These are phyloP conservation scores for Frieseomelitta varia DNA, from an alignment of 1,140 invertebrate species.

Conservation along the genomic window DNA sequence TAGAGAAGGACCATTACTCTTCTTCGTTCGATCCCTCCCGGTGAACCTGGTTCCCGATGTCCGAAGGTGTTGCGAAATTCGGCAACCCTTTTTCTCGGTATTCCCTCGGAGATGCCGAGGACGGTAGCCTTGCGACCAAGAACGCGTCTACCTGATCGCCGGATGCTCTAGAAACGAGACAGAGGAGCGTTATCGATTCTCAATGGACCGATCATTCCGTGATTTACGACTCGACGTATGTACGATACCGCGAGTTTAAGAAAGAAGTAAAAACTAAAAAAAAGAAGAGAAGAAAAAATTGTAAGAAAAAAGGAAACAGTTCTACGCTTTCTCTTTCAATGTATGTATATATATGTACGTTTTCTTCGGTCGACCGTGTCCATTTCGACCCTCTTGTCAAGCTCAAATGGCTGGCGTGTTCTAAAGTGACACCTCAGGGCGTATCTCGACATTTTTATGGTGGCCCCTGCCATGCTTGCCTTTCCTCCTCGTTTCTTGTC, in stretches of 20 bases:
- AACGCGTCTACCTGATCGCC: slow-evolving; percentile 36
- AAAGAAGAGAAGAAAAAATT: background rate
- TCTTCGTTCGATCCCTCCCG: background rate
- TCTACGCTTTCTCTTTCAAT: background rate
- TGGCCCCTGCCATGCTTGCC: background rate
- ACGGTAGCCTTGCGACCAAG: background rate
- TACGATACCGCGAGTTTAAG: background rate
- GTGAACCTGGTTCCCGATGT: slow-evolving; percentile 37
- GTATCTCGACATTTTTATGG: slow-evolving; percentile 43
- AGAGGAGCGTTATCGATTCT: slow-evolving; percentile 17
- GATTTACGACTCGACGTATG: slow-evolving; percentile 52
- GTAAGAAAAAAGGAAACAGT: too few species aligned
- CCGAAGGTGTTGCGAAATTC: slow-evolving; percentile 52
- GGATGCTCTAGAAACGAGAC: background rate
- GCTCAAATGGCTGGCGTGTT: background rate
- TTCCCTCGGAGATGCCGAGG: background rate
- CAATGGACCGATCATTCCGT: slow-evolving; percentile 38
- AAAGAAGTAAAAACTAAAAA: background rate
- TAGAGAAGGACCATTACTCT: slow-evolving; percentile 23
- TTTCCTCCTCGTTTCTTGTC: background rate
- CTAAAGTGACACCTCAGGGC: slow-evolving; percentile 40
- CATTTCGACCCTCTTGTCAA: background rate
- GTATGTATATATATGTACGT: background rate
- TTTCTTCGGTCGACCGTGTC: background rate
- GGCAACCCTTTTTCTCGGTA: slow-evolving; percentile 55